A percentile compares a stretch with the other conserved stretches of the same genome.
These are phyloP conservation scores for Atethmia centrago DNA, from an alignment of 2,888 invertebrate genomes.

Conservation along the genomic window DNA sequence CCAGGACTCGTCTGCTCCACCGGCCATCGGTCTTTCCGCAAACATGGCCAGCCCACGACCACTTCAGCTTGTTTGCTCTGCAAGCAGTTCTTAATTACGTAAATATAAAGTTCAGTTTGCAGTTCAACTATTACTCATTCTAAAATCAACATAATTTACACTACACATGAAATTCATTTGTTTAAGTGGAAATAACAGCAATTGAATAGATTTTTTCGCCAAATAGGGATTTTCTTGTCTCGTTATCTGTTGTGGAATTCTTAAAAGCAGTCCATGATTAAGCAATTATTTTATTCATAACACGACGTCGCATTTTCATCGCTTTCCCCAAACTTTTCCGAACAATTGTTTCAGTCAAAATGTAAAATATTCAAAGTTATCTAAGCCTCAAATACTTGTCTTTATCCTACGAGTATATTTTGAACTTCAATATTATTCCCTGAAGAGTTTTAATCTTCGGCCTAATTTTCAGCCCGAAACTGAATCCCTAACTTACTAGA, in stretches of 20 bases:
- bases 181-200: too few relatives aligned
- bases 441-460: conserved; percentile 8
- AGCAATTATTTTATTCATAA: neutral
- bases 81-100: too few relatives aligned
- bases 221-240: neutral
- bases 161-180: too few relatives aligned
- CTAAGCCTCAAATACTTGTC: neutral
- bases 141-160: too few relatives aligned
- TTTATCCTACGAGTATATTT: neutral
- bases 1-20: too few relatives aligned
- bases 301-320: neutral
- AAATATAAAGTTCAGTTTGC: too few relatives aligned
- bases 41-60: too few relatives aligned
- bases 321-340: neutral
- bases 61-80: too few relatives aligned
- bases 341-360: neutral
- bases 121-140: too few relatives aligned
- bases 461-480: conserved; percentile 4
- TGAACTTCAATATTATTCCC: conserved; percentile 15
- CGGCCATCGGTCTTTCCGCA: too few relatives aligned
- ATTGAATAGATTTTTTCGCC: neutral
- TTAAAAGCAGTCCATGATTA: neutral
- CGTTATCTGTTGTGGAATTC: neutral
- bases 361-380: neutral
- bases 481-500: neutral